Conservation (phyloP, 1,140 invertebrate species). For the Dreissena rostriformis region DNA sequence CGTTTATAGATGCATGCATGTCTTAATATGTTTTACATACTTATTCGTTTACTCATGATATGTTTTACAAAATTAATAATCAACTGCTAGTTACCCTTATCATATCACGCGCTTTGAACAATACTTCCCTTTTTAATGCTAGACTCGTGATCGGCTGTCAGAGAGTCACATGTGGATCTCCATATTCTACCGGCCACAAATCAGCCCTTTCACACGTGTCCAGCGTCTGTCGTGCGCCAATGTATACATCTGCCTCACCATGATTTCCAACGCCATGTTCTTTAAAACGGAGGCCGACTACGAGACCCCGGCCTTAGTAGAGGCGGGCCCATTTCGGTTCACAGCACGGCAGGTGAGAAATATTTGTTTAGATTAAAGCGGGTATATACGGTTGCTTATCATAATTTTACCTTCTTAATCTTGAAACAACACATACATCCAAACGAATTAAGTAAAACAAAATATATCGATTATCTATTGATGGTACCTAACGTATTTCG, state of each 20-base stretch:
- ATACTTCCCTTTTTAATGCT: not conserved
- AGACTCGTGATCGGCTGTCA: conserved; percentile 76
- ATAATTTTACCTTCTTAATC: no score
- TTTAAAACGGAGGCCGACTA: conserved; percentile 74
- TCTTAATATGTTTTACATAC: no score
- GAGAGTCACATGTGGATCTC: conserved; percentile 81
- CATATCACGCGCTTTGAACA: conserved; percentile 24
- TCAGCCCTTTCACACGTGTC: conserved; percentile 80
- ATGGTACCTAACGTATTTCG: no score
- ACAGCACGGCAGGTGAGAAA: conserved; percentile 66
- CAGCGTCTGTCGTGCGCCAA: conserved; percentile 81
- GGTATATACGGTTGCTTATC: no score
- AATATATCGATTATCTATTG: no score
- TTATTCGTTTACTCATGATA: no score
- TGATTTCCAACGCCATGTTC: conserved; percentile 82
- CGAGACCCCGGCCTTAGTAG: conserved; percentile 57
- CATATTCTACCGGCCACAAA: conserved; percentile 78
- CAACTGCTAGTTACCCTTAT: not conserved
- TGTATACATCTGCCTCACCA: conserved; percentile 80
- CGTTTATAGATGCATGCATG: no score
- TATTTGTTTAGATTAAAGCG: no score
- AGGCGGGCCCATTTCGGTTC: conserved; percentile 73
- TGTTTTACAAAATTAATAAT: not conserved
- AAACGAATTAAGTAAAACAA: no score
- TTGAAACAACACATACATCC: no score